A percentile compares a stretch with the other conserved stretches of the same genome.
Evolutionary conservation across 2,888 invertebrate species (phyloP).

Genomic region (Crocallis elinguaria): DNA sequence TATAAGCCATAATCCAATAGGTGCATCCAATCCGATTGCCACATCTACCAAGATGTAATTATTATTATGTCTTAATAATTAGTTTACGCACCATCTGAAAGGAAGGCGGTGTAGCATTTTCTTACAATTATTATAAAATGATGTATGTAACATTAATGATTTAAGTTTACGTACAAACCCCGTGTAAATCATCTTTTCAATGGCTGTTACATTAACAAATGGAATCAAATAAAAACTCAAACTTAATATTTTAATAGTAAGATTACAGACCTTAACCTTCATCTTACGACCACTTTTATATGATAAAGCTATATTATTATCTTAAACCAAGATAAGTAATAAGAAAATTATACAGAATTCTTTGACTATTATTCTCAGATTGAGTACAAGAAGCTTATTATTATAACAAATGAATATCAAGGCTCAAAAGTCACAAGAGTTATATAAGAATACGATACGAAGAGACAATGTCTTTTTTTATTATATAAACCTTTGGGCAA

Average conservation of each 20-base stretch:
- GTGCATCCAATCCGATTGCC: no score
- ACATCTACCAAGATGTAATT: no score
- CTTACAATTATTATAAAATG: no score
- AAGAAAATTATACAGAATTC: conserved; percentile 30
- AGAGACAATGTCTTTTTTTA: no score
- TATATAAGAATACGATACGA: background rate
- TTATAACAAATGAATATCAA: conserved; percentile 17
- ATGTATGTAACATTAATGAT: no score
- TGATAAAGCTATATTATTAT: conserved; percentile 30
- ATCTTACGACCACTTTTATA: conserved; percentile 12
- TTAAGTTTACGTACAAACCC: no score
- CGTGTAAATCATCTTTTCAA: background rate
- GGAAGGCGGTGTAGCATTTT: no score
- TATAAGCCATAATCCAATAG: no score
- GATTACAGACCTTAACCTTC: conserved; percentile 19
- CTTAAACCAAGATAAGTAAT: conserved; percentile 30
- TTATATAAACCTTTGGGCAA: no score
- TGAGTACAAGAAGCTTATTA: conserved; percentile 24
- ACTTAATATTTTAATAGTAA: conserved; percentile 14
- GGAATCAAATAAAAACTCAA: conserved; percentile 5
- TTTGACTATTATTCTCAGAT: conserved; percentile 19
- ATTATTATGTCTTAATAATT: no score
- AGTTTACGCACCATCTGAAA: no score
- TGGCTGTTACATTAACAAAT: background rate
- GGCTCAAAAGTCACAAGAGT: conserved; percentile 8